Conservation (phyloP, 2,797 vertebrate species). For the Allobates femoralis region DNA sequence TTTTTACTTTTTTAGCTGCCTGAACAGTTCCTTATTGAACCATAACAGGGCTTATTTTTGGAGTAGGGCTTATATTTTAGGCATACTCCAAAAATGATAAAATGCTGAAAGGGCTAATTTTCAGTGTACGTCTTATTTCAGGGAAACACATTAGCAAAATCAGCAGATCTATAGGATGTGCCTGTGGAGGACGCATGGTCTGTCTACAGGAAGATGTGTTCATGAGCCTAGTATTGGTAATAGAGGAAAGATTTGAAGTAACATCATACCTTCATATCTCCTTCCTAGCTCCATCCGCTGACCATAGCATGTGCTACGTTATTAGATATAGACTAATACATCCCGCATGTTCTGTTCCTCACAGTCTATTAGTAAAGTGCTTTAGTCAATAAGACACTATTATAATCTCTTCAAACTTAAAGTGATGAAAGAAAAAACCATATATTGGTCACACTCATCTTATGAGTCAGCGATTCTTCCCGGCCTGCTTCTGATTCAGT, state of each 20-base stretch:
- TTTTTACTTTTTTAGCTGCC: no score
- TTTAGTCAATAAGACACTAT: conserved; percentile 19
- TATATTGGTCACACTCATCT: not conserved
- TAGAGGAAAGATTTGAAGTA: not conserved
- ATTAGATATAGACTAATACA: conserved; percentile 16
- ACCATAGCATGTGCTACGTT: not conserved
- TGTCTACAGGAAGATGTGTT: not conserved
- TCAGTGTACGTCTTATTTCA: no score
- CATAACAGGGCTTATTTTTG: no score
- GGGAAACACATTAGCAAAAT: no score
- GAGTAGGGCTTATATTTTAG: no score
- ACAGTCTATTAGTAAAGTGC: conserved; percentile 1
- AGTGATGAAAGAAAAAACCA: conserved; percentile 22
- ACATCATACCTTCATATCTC: not conserved
- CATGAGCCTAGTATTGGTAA: not conserved
- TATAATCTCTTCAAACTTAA: conserved; percentile 13
- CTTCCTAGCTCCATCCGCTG: not conserved
- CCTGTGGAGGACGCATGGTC: no score
- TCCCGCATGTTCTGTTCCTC: conserved; percentile 33
- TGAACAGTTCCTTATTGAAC: no score
- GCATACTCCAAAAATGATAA: no score
- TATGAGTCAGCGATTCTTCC: not conserved
- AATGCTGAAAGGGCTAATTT: no score
- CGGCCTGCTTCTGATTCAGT: not conserved
- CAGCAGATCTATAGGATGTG: no score